Evolutionary conservation across 2,888 invertebrate species (phyloP).

Genomic region (Phragmatobia fuliginosa): DNA sequence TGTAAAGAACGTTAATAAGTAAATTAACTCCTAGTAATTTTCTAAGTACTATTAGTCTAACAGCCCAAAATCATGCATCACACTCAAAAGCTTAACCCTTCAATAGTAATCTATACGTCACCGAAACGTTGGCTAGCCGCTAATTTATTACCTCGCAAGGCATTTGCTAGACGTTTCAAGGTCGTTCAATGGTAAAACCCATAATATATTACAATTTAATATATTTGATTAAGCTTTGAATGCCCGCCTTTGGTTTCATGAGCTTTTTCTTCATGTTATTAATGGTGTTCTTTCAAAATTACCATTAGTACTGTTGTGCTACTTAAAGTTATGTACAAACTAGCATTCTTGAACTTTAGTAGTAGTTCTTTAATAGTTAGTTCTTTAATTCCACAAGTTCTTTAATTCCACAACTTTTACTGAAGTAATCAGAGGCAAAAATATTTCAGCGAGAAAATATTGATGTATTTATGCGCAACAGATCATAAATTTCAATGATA

Average conservation of each 20-base stretch:
- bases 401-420: no score
- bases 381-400: no score
- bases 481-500: no score
- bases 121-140: constrained; percentile 35
- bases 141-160: constrained; percentile 45
- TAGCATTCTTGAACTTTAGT: background rate
- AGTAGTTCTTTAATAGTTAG: background rate
- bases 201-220: constrained; percentile 28
- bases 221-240: constrained; percentile 35
- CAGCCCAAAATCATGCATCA: constrained; percentile 30
- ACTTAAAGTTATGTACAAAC: background rate
- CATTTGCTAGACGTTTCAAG: constrained; percentile 40
- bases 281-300: constrained; percentile 26
- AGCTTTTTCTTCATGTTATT: constrained; percentile 24
- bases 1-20: background rate
- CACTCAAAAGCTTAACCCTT: constrained; percentile 38
- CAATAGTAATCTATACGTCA: constrained; percentile 46
- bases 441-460: no score
- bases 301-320: background rate
- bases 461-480: no score
- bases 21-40: constrained; percentile 8
- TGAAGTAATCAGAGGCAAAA: background rate
- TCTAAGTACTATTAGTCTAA: constrained; percentile 6
- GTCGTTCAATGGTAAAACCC: constrained; percentile 33
- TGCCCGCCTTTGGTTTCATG: constrained; percentile 25